phyloP scores from a whole-genome alignment of 2,888 invertebrate genomes.

The Thereva nobilitata region DNA sequence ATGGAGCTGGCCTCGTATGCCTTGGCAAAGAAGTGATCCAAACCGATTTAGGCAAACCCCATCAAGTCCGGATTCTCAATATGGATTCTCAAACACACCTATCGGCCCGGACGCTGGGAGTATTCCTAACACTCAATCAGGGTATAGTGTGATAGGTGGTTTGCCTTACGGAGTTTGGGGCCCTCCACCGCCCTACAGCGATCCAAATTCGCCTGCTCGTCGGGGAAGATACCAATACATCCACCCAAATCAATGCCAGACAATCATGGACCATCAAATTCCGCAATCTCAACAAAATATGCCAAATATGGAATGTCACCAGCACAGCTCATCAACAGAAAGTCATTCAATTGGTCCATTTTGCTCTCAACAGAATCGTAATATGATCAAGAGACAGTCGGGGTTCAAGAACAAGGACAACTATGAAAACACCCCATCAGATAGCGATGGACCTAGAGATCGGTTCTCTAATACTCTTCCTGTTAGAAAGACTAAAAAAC shows the following conservation, averaged over 20 bases:
- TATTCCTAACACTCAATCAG: constrained; percentile 50
- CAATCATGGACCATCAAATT: constrained; percentile 45
- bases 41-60: constrained; percentile 65
- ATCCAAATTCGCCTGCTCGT: constrained; percentile 72
- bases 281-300: constrained; percentile 43
- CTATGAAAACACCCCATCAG: constrained; percentile 63
- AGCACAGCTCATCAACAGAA: constrained; percentile 46
- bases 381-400: constrained; percentile 53
- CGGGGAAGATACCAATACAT: constrained; percentile 58
- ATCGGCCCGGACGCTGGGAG: constrained; percentile 46
- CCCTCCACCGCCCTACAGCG: constrained; percentile 86
- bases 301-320: constrained; percentile 45
- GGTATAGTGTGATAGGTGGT: constrained; percentile 65
- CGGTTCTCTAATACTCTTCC: constrained; percentile 63
- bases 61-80: constrained; percentile 79
- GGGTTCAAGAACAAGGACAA: constrained; percentile 58
- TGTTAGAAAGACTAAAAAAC: constrained; percentile 63
- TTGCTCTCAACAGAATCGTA: constrained; percentile 45
- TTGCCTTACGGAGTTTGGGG: constrained; percentile 75
- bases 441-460: constrained; percentile 57
- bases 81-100: constrained; percentile 68
- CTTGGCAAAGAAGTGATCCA: constrained; percentile 67
- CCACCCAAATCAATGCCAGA: constrained; percentile 46
- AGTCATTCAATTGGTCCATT: constrained; percentile 47
- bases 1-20: constrained; percentile 74